Evolutionary conservation across 37 sponge, comb jelly and placozoan species (phyloP).

Genomic region (Diacarnus erythraeanus): DNA sequence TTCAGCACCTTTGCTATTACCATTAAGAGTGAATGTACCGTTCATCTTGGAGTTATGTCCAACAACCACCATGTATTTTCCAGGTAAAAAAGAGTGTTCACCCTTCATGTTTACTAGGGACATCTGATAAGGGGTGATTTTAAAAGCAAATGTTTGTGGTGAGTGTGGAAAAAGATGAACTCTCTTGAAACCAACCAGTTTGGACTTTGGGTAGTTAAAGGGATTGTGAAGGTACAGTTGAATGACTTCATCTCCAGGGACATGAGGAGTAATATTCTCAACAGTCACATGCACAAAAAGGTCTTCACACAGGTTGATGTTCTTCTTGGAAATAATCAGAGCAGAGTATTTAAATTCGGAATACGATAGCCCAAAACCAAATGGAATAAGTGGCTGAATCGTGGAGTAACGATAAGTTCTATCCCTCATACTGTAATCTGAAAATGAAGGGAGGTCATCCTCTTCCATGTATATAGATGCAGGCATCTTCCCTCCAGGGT

Average conservation of each 20-base stretch:
- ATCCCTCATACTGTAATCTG: slow-evolving; percentile 53
- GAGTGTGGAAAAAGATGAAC: background rate
- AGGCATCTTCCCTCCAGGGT: slow-evolving; percentile 66
- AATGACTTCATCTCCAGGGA: slow-evolving; percentile 60
- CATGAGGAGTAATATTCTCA: slow-evolving; percentile 29
- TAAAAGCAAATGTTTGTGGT: background rate
- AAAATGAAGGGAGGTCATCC: slow-evolving; percentile 19
- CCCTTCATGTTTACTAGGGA: slow-evolving; percentile 55
- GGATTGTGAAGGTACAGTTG: slow-evolving; percentile 56
- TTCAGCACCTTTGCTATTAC: too few relatives aligned
- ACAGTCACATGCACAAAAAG: slow-evolving; percentile 38
- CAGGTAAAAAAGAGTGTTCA: slow-evolving; percentile 45
- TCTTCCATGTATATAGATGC: slow-evolving; percentile 11
- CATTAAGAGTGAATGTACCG: background rate
- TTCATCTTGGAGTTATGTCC: background rate
- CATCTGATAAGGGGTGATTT: slow-evolving; percentile 43
- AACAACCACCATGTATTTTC: slow-evolving; percentile 32
- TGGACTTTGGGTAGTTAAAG: background rate
- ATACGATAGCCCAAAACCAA: slow-evolving; percentile 66
- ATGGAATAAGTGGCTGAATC: slow-evolving; percentile 37
- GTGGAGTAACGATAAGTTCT: slow-evolving; percentile 61
- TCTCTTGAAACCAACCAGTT: slow-evolving; percentile 59
- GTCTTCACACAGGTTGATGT: slow-evolving; percentile 32
- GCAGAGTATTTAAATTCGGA: slow-evolving; percentile 42
- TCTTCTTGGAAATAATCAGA: background rate